phyloP scores from a whole-genome alignment of 2,113 vertebrate genomes.

The Oreocharis arfaki region DNA sequence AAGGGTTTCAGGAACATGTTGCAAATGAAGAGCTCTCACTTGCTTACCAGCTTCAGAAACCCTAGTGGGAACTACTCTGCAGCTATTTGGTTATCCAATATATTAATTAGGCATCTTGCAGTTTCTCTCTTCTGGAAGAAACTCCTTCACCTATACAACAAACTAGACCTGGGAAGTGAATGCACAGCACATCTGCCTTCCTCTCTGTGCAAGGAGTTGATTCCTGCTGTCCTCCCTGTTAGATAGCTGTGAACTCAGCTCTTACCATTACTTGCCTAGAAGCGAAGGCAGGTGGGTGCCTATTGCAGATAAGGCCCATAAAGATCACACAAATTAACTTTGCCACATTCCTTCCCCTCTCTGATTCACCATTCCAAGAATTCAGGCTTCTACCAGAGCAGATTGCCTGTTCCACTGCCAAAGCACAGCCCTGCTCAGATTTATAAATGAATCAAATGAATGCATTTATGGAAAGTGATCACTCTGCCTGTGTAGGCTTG shows the following conservation, averaged over 20 bases:
- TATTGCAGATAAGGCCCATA: background rate
- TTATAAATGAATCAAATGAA: conserved; percentile 7
- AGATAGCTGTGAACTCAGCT: background rate
- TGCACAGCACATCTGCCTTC: background rate
- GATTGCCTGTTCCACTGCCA: background rate
- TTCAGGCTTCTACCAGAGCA: background rate
- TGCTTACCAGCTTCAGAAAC: background rate
- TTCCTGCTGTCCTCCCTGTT: background rate
- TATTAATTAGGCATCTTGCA: background rate
- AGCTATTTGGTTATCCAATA: background rate
- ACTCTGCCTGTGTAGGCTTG: background rate
- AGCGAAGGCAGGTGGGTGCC: background rate
- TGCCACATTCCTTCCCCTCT: background rate
- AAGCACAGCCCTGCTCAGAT: background rate
- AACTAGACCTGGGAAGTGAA: background rate
- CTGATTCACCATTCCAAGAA: conserved; percentile 3
- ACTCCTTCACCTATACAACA: background rate
- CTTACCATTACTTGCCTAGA: background rate
- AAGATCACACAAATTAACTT: background rate
- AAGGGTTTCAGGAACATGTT: background rate
- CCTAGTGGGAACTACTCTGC: background rate
- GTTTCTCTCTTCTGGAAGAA: background rate
- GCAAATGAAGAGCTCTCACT: background rate
- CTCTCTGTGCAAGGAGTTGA: background rate
- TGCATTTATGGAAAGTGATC: background rate